phyloP scores from a whole-genome alignment of 2,888 invertebrate genomes.

The Platyscelio sp. region DNA sequence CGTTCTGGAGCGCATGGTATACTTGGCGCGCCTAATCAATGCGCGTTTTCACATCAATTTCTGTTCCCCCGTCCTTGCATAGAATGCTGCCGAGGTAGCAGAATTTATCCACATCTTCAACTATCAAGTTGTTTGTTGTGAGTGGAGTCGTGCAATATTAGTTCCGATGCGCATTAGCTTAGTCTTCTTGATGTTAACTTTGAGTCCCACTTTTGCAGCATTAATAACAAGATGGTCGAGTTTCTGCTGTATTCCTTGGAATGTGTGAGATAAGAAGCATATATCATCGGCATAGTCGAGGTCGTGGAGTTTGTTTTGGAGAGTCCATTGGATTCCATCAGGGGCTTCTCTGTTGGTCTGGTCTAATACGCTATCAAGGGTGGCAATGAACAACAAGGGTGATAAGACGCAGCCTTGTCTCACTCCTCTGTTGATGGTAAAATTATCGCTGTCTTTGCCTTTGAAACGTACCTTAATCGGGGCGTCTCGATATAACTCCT shows the following conservation, averaged over 20 bases:
- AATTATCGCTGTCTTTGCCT: slow-evolving; percentile 6
- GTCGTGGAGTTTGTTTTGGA: slow-evolving; percentile 12
- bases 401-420: slow-evolving; percentile 34
- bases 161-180: neutral
- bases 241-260: neutral
- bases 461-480: slow-evolving; percentile 28
- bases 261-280: neutral
- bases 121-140: neutral
- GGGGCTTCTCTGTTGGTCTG: slow-evolving; percentile 1
- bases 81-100: slow-evolving; percentile 13
- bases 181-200: neutral
- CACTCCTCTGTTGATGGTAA: slow-evolving; percentile 20
- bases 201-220: neutral
- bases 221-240: neutral
- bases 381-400: slow-evolving; percentile 19
- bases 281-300: slow-evolving; percentile 18
- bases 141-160: neutral
- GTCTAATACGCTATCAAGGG: neutral
- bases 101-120: slow-evolving; percentile 7
- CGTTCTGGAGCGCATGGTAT: neutral
- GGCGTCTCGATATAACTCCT: neutral
- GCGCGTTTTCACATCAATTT: neutral
- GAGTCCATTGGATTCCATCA: slow-evolving; percentile 16
- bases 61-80: slow-evolving; percentile 15
- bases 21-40: slow-evolving; percentile 1